Evolutionary conservation across 1,140 invertebrate genomes (phyloP), one percentile per base, ranked within the genome.

Genomic region (Halictus rubicundus): DNA sequence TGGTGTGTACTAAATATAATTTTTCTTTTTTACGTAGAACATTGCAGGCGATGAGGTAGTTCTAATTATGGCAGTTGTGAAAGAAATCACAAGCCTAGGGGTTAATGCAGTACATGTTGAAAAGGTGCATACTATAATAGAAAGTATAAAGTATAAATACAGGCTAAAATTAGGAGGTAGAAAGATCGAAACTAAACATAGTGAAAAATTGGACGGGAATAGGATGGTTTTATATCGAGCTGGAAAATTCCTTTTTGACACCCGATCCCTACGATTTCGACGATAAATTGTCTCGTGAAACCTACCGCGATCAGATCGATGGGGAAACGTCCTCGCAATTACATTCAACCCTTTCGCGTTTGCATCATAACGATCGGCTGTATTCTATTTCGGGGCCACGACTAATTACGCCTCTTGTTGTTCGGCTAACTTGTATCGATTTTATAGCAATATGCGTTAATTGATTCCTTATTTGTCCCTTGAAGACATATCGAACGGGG

Each of bases 201-300:
- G 10, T 9, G 32, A 12, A 46, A 46, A 14, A 46, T 12, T 14
- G 12, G 10, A 10, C 12, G 12, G 10, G 12, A 46, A 46, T 46
- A 46, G 42, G 3, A 54, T 16, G 16, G 21, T n/a, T 27, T 5
- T 32, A 12, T 23, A 27, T 8, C 19, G 42, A 46, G 19, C 12
- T 64, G 68, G 46, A 37, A 78, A 54, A 54, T 78, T 32, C 59
- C 65, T 5, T n/a, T 16, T 60, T 52, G 42, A 39, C 8, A 16
- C 54, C 59, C 54, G 73, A 80, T 42, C 83, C 57, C 66, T 80
- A 73, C 57, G 82, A 85, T 80, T 84, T 73, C 82, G 21, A 71
- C 16, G 46, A 64, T 72, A 64, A 64, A 59, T 79, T 79, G 54
- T 77, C 42, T 65, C 12, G 60, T 52, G 83, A 85, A 84, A 84